A percentile compares a stretch with the other conserved stretches of the same genome.
phyloP scores from a whole-genome alignment of 2,888 invertebrate genomes.

The Conistra vaccinii region DNA sequence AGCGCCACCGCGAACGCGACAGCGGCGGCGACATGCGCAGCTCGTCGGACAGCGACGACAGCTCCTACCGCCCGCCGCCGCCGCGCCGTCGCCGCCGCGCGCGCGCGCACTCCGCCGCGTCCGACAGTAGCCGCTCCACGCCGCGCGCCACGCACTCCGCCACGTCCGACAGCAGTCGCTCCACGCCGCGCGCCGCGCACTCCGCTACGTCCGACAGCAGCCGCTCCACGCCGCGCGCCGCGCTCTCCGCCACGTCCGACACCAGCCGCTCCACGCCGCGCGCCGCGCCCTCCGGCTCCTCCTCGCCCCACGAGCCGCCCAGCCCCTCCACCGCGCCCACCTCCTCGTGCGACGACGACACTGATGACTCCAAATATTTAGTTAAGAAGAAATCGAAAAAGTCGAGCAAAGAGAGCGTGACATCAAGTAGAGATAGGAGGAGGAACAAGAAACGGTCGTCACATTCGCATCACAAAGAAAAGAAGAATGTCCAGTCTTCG shows the following conservation, averaged over 20 bases:
- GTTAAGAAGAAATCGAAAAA: slow-evolving; percentile 70
- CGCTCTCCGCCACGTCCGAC: slow-evolving; percentile 30
- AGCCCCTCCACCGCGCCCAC: slow-evolving; percentile 37
- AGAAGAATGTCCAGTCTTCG: slow-evolving; percentile 35
- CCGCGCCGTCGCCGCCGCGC: slow-evolving; percentile 65
- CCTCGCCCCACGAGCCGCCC: slow-evolving; percentile 7
- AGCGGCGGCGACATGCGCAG: slow-evolving; percentile 44
- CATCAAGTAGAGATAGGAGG: slow-evolving; percentile 67
- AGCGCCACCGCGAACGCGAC: slow-evolving; percentile 64
- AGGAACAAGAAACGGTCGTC: slow-evolving; percentile 66
- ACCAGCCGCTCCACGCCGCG: slow-evolving; percentile 37
- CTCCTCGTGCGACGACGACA: slow-evolving; percentile 47
- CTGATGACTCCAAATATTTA: slow-evolving; percentile 59
- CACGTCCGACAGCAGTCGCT: slow-evolving; percentile 38
- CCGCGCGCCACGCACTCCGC: slow-evolving; percentile 61
- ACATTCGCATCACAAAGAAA: slow-evolving; percentile 68
- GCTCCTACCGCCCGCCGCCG: slow-evolving; percentile 68
- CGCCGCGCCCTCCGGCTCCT: neutral
- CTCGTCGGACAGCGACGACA: slow-evolving; percentile 74
- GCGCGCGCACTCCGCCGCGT: slow-evolving; percentile 33
- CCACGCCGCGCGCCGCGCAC: slow-evolving; percentile 49
- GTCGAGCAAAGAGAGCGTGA: slow-evolving; percentile 49
- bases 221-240: slow-evolving; percentile 48
- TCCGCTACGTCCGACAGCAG: slow-evolving; percentile 36
- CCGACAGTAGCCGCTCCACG: slow-evolving; percentile 47